Evolutionary conservation across 2,888 invertebrate species (phyloP).

Genomic region (Temnothorax rugatulus): DNA sequence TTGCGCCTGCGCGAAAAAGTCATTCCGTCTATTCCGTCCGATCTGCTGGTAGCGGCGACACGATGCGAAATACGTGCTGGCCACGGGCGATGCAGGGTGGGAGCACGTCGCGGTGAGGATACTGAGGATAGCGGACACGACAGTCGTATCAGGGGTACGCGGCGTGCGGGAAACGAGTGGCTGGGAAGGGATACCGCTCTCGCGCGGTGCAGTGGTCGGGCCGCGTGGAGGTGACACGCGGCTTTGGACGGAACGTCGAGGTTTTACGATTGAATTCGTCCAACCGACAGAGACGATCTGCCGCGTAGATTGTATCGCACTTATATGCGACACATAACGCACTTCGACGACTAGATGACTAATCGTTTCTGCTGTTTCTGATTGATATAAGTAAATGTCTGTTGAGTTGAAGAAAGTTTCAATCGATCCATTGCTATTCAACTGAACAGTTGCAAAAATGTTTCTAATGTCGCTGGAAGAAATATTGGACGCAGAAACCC

Average conservation of each 20-base stretch:
- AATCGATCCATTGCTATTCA: no score
- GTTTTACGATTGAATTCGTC: conserved; percentile 74
- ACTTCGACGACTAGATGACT: not conserved
- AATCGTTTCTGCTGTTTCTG: no score
- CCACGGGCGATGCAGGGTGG: conserved; percentile 67
- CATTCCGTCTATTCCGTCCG: not conserved
- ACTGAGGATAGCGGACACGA: conserved; percentile 10
- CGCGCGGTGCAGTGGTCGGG: conserved; percentile 57
- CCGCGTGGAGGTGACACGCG: conserved; percentile 61
- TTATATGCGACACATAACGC: not conserved
- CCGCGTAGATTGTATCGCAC: conserved; percentile 30
- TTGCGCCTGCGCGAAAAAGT: conserved; percentile 28
- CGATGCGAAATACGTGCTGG: conserved; percentile 78
- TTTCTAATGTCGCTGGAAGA: not conserved
- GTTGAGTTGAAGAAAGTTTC: no score
- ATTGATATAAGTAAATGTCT: no score
- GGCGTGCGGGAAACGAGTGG: conserved; percentile 43
- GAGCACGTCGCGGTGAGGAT: conserved; percentile 62
- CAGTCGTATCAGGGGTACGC: conserved; percentile 53
- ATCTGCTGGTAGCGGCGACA: conserved; percentile 76
- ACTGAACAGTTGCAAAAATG: no score
- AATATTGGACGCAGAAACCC: no score
- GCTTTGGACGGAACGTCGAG: conserved; percentile 62
- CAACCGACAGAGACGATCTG: conserved; percentile 46
- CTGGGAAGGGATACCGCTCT: conserved; percentile 45